Evolutionary conservation across 2,888 invertebrate genomes (phyloP).

Genomic region (Dolichomitus sp.): DNA sequence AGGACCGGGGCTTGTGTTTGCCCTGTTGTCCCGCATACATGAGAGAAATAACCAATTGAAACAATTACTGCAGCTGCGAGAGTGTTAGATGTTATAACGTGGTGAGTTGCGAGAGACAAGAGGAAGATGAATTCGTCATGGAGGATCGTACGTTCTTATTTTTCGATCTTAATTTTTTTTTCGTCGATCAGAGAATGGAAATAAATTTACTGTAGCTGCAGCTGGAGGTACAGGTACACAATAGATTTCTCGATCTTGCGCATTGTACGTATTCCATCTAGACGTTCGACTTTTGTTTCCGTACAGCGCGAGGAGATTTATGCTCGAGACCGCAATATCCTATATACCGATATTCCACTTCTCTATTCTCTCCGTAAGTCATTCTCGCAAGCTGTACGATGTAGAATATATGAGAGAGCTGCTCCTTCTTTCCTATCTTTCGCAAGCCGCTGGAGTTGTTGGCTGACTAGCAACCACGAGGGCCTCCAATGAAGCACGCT

Average conservation of each 20-base stretch:
- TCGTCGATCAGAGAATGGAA: slow-evolving; percentile 35
- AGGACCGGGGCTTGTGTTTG: slow-evolving; percentile 62
- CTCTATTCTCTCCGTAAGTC: slow-evolving; percentile 8
- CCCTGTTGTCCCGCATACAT: slow-evolving; percentile 53
- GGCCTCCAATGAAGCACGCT: slow-evolving; percentile 26
- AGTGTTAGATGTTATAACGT: slow-evolving; percentile 50
- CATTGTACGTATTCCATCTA: slow-evolving; percentile 2
- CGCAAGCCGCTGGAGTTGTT: slow-evolving; percentile 43
- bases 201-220: slow-evolving; percentile 26
- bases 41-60: slow-evolving; percentile 67
- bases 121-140: slow-evolving; percentile 49
- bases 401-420: slow-evolving; percentile 6
- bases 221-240: slow-evolving; percentile 20
- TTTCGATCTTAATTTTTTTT: slow-evolving; percentile 28
- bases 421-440: slow-evolving; percentile 43
- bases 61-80: slow-evolving; percentile 68
- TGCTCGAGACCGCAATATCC: neutral
- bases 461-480: neutral
- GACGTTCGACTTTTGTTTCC: slow-evolving; percentile 22
- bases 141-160: slow-evolving; percentile 30
- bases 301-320: neutral
- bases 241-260: slow-evolving; percentile 10
- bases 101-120: slow-evolving; percentile 54
- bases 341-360: slow-evolving; percentile 18
- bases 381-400: slow-evolving; percentile 29